A percentile compares a stretch with the other conserved stretches of the same genome.
phyloP scores from a whole-genome alignment of 2,797 vertebrate genomes.

The Podargus strigoides region DNA sequence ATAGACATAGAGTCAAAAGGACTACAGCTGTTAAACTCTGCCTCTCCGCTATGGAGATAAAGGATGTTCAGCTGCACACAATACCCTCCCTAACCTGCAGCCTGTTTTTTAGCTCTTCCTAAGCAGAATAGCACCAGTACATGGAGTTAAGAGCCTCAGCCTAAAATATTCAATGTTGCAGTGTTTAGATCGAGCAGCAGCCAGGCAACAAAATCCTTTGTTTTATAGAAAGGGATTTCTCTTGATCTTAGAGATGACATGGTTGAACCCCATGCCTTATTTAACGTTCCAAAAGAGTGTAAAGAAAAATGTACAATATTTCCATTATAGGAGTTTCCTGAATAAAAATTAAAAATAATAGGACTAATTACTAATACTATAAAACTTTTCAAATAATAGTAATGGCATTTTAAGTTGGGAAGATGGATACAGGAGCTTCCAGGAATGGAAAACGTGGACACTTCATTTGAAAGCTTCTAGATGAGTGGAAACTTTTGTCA shows the following conservation, averaged over 20 bases:
- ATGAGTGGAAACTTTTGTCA: background rate
- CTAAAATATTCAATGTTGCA: background rate
- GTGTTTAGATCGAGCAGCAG: background rate
- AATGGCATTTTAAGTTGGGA: background rate
- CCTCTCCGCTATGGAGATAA: background rate
- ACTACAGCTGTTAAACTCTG: background rate
- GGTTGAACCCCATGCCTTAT: background rate
- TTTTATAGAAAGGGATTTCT: background rate
- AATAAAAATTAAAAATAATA: background rate
- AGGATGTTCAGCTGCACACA: accelerated
- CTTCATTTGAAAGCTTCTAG: background rate
- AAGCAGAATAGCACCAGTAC: background rate
- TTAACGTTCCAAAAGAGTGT: background rate
- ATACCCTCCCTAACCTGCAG: background rate
- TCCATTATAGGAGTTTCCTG: background rate
- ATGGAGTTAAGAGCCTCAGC: background rate
- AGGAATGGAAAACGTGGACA: background rate
- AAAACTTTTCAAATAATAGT: background rate
- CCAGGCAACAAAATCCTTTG: background rate
- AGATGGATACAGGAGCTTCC: background rate
- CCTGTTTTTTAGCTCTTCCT: background rate
- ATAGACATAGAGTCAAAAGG: background rate
- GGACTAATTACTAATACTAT: background rate
- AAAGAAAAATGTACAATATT: background rate
- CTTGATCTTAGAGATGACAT: background rate